A percentile compares a stretch with the other conserved stretches of the same genome.
phyloP scores from a whole-genome alignment of 2,888 invertebrate species.

The Holacanthella duospinosa region DNA sequence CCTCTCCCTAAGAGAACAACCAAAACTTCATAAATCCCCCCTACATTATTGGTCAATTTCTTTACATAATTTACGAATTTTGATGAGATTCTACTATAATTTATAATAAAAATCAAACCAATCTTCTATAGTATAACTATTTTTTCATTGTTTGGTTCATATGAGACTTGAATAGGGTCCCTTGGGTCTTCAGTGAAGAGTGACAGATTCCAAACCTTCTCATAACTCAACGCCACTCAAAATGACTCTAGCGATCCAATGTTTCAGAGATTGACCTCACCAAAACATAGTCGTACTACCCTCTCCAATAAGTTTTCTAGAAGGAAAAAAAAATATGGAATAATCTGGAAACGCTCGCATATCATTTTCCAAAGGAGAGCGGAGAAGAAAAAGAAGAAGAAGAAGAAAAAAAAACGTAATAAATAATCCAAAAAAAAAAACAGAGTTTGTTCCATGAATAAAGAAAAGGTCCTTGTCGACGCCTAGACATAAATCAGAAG shows the following conservation, averaged over 20 bases:
- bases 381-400: no score
- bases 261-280: not conserved
- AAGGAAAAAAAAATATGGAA: not conserved
- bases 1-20: no score
- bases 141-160: not conserved
- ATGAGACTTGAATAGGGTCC: no score
- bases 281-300: not conserved
- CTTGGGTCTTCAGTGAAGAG: not conserved
- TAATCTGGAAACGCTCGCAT: not conserved
- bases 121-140: not conserved
- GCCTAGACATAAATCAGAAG: slow-evolving; percentile 1
- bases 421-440: not conserved
- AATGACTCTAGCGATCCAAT: no score
- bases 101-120: not conserved
- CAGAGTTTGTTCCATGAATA: not conserved
- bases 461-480: not conserved
- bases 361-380: no score
- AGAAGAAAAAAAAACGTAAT: no score
- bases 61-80: no score
- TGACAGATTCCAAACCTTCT: not conserved
- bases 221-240: not conserved
- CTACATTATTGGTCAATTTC: no score
- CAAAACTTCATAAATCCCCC: no score
- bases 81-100: no score
- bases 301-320: not conserved